Conservation (phyloP, 2,888 invertebrate species). For the Agrochola lota region DNA sequence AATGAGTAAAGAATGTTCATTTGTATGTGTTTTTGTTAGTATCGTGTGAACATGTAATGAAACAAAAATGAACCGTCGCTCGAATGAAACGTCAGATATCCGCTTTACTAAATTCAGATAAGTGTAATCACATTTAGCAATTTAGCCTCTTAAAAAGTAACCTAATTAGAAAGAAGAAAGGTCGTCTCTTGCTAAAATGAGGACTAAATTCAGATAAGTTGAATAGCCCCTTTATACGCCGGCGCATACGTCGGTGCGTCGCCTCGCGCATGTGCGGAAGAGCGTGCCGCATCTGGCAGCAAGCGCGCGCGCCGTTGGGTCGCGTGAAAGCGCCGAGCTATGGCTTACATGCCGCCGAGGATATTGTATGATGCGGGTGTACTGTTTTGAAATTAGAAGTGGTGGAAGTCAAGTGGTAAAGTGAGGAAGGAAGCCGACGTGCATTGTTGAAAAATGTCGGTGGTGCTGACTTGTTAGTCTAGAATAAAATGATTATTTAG, state of each 20-base stretch:
- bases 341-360: slow-evolving; percentile 56
- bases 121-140: neutral
- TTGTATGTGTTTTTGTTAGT: neutral
- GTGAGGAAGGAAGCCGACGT: slow-evolving; percentile 8
- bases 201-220: neutral
- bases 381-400: slow-evolving; percentile 22
- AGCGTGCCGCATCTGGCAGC: slow-evolving; percentile 78
- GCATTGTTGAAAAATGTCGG: neutral
- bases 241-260: slow-evolving; percentile 32
- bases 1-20: neutral
- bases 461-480: neutral
- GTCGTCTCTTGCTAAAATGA: neutral
- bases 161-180: neutral
- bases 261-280: slow-evolving; percentile 64
- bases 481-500: no score
- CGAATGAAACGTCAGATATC: neutral
- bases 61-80: neutral
- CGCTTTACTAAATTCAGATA: neutral
- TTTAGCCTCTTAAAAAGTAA: neutral
- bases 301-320: slow-evolving; percentile 58
- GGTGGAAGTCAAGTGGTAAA: slow-evolving; percentile 18
- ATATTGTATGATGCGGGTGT: slow-evolving; percentile 33
- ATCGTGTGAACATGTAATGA: neutral
- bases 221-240: slow-evolving; percentile 7
- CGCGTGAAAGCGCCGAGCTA: slow-evolving; percentile 43